These are phyloP conservation scores for Pongo abelii DNA, from an alignment of 2,113 vertebrate genomes.

Conservation along the genomic window DNA sequence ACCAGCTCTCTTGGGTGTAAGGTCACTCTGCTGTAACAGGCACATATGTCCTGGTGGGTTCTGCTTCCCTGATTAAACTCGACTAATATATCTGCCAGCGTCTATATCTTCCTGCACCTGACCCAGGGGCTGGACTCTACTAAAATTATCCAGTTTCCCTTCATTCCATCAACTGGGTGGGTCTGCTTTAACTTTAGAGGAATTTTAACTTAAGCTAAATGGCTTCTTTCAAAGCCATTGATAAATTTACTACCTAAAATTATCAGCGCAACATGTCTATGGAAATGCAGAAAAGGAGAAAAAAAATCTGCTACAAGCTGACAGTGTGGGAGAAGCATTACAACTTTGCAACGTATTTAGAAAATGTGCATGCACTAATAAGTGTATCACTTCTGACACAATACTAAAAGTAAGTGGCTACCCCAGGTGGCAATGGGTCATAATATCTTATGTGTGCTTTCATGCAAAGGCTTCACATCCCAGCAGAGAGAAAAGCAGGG, in stretches of 20 bases:
- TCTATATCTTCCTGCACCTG: neutral
- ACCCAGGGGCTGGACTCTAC: neutral
- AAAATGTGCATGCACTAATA: neutral
- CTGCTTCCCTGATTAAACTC: neutral
- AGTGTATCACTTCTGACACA: conserved; percentile 40
- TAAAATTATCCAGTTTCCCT: neutral
- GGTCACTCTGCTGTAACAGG: neutral
- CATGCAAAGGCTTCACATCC: fast-evolving
- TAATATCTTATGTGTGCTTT: fast-evolving
- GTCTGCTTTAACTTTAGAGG: conserved; percentile 21
- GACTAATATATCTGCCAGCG: neutral
- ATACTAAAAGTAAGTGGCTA: conserved; percentile 42
- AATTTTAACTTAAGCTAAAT: neutral
- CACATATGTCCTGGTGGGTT: no score
- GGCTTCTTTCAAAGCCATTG: neutral
- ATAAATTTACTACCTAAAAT: neutral
- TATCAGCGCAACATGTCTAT: neutral
- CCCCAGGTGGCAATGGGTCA: neutral
- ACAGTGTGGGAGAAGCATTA: neutral
- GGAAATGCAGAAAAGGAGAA: neutral
- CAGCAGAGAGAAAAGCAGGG: neutral
- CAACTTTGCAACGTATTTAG: neutral
- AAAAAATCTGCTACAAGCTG: neutral
- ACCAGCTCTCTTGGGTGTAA: fast-evolving
- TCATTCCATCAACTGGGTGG: neutral